Conservation (phyloP, 2,797 vertebrate species). For the Danio tinwini region DNA sequence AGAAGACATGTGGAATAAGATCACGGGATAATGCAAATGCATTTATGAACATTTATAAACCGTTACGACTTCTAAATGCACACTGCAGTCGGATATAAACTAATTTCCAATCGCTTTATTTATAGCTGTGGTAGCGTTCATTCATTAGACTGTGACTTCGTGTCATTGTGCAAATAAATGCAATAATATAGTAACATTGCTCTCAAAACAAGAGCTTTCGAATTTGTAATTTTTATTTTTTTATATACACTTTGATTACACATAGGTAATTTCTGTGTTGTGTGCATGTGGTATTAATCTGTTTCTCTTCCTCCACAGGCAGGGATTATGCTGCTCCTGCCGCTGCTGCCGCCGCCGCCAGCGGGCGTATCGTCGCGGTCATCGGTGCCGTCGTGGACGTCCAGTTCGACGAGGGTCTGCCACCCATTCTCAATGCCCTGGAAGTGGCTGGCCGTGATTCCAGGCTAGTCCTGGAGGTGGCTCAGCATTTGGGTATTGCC, state of each 20-base stretch:
- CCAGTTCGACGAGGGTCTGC: slow-evolving; percentile 94
- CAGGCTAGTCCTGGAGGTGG: slow-evolving; percentile 94
- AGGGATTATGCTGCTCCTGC: slow-evolving; percentile 89
- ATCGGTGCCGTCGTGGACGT: slow-evolving; percentile 97
- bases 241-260: neutral
- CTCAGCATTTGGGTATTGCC: slow-evolving; percentile 89
- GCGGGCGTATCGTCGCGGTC: slow-evolving; percentile 92
- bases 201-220: neutral
- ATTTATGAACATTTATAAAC: neutral
- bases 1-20: neutral
- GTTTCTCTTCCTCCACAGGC: slow-evolving; percentile 70
- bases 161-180: neutral
- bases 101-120: neutral
- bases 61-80: neutral
- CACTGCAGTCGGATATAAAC: rapidly evolving
- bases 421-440: slow-evolving; percentile 96
- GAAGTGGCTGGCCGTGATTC: slow-evolving; percentile 90
- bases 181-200: too few species aligned
- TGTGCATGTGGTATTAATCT: neutral
- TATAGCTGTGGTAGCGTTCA: neutral
- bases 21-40: neutral
- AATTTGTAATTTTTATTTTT: neutral
- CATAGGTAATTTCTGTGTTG: rapidly evolving
- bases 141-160: neutral
- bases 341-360: slow-evolving; percentile 69